Percentiles rank a stretch among this genome's conserved stretches.
phyloP scores from a whole-genome alignment of 2,797 vertebrate species.

The Chrosomus eos region DNA sequence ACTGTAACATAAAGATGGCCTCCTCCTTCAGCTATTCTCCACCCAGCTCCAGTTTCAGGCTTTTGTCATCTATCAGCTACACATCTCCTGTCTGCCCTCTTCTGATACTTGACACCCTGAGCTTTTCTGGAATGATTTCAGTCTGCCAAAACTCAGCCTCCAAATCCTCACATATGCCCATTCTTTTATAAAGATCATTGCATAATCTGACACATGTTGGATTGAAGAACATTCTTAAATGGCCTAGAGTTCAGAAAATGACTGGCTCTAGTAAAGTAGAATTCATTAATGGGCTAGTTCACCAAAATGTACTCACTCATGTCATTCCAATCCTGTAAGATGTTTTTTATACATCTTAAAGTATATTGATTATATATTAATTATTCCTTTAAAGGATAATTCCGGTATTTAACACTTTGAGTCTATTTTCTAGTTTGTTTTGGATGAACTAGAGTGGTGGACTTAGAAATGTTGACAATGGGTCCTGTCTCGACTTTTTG shows the following conservation, averaged over 20 bases:
- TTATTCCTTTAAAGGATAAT: not conserved
- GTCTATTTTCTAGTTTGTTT: no score
- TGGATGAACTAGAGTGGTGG: no score
- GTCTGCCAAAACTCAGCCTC: not conserved
- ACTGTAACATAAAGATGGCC: not conserved
- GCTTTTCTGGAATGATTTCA: not conserved
- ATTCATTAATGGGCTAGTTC: not conserved
- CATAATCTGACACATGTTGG: not conserved
- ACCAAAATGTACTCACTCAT: not conserved
- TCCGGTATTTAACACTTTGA: no score
- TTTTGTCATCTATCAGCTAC: conserved; percentile 10
- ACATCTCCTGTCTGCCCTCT: not conserved
- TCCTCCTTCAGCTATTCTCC: conserved; percentile 11
- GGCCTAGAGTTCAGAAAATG: not conserved
- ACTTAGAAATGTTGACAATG: no score
- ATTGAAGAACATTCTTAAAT: not conserved
- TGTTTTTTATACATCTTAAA: no score
- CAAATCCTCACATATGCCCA: not conserved
- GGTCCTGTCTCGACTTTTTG: no score
- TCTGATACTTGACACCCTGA: conserved; percentile 3
- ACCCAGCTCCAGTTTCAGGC: conserved; percentile 10
- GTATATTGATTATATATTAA: no score
- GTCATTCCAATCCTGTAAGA: no score
- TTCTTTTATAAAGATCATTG: no score
- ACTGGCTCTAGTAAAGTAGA: not conserved